Percentiles rank a stretch among this genome's conserved stretches.
These are phyloP conservation scores for Petrocephalus schoutedeni DNA, from an alignment of 2,797 vertebrate genomes.

Conservation along the genomic window DNA sequence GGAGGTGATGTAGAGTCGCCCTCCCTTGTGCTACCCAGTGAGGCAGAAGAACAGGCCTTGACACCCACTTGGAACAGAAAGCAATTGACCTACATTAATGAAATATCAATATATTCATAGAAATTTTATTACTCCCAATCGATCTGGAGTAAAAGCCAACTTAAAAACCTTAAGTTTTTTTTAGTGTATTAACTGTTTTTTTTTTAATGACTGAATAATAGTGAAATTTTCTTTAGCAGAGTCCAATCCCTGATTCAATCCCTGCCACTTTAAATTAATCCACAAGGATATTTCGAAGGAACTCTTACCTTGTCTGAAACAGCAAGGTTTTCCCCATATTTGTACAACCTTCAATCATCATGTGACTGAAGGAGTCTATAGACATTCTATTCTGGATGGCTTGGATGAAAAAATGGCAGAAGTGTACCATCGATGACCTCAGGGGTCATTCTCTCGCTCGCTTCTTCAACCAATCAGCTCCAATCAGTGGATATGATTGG, in stretches of 20 bases:
- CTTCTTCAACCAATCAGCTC: background rate
- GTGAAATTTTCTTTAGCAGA: background rate
- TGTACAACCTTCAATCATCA: background rate
- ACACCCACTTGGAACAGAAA: conserved; percentile 1
- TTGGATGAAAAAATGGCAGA: background rate
- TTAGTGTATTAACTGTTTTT: background rate
- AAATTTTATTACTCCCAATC: background rate
- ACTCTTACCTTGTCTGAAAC: background rate
- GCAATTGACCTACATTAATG: conserved; percentile 14
- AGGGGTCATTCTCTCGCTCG: background rate
- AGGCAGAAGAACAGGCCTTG: background rate
- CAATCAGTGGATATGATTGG: background rate
- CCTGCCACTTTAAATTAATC: background rate
- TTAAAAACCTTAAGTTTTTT: background rate
- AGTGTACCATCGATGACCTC: background rate
- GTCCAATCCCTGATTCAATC: background rate
- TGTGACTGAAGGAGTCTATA: background rate
- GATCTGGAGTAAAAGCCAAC: background rate
- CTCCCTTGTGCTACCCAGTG: background rate
- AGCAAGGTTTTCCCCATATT: background rate
- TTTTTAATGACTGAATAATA: background rate
- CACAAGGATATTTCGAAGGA: background rate
- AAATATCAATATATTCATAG: conserved; percentile 13
- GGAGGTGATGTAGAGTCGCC: background rate
- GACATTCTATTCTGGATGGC: background rate